Base-by-base conservation (phyloP, 2,797 vertebrate genomes). In the Sebastes melanostomus region DNA sequence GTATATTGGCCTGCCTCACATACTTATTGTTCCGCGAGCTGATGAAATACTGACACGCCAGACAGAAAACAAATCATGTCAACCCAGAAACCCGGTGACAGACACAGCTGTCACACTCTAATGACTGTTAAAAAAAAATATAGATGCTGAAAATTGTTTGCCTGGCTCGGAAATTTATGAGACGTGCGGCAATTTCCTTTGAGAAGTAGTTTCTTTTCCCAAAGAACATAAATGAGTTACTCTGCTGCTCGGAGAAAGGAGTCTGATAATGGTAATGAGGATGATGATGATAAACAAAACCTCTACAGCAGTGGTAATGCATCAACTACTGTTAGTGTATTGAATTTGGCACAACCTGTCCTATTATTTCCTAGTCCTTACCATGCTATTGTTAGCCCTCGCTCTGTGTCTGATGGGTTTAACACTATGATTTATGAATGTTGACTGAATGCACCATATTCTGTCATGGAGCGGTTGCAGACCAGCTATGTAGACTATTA, bases 41-140 rank as follows among this genome's bases (percentile, higher is more conserved):
- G 84, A 83, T 86, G 72, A 83, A 89, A 85, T 59, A 85, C 56
- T 73, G 77, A 82, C 70, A 69, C 1, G 13, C 25, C 75, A 61
- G 83, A 86, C 83, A 81, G 81, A 69, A 75, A 80, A 90, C 83
- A 82, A 89, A 91, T 89, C 85, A 89, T 60, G 79, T 87, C 82
- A 85, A 63, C 68, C 78, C 66, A 82, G 77, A 83, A 85, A 84
- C 65, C 61, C 63, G 24, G 36, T 68, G 81, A 88, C 82, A 83
- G 87, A 85, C 86, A 86, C 81, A 88, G 83, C 86, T 89, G 91
- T 91, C 88, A 79, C 77, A 74, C 71, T 80, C 62, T 79, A 84
- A 90, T 83, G 80, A 86, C 63, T 80, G 59, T 76, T 79, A 55
- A 59, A 78, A 85, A 12, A 62, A 22, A 22, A 82, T 81, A 74